Evolutionary conservation across 2,797 vertebrate species (phyloP), one percentile per base, ranked within the genome.

Genomic region (Pipistrellus pipistrellus): DNA sequence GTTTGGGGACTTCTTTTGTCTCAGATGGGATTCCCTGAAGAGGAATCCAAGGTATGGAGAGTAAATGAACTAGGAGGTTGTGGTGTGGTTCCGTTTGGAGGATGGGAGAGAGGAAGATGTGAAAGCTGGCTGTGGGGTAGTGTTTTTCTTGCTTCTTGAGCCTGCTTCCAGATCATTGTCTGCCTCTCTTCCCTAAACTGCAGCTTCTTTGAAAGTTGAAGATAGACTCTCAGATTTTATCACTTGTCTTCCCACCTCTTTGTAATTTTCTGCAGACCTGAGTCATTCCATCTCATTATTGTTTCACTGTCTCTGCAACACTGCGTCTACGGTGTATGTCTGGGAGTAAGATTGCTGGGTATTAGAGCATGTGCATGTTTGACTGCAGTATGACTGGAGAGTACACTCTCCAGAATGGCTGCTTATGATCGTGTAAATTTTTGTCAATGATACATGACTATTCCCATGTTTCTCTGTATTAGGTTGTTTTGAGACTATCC

Each of bases 341-440:
- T 41, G 6, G 38, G 38, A 41, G 38, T 41, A 41, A 44, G 44
- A 44, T 44, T 87, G 15, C 68, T 71, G 88, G 38, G 27, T 76
- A 4, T 80, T 72, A 48, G 32, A 35, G 44, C 44, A 4, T 51
- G 8, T 35, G 32, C 3, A 3, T 20, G 18, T 17, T 35, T 53
- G 35, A 46, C 84, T 87, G 76, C 64, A 77, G 44, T 51, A 23
- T 68, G 73, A 51, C 62, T 44, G 68, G 38, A 15, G 41, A 27
- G 38, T 62, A 32, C 48, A 53, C 2, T 55, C 44, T 83, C 48
- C 62, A 48, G 73, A 69, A 64, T 85, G 51, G 48, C 73, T 81
- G n/a, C 73, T 51, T 85, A 2, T 46, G 41, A 81, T 57, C 66
- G 25, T 76, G 53, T 76, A 91, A 72, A 84, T 85, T 91, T 80